Evolutionary conservation across 92 coral and sea anemone genomes (phyloP), one percentile per base, ranked within the genome.

Genomic region (Hydrozoanthus gracilis): DNA sequence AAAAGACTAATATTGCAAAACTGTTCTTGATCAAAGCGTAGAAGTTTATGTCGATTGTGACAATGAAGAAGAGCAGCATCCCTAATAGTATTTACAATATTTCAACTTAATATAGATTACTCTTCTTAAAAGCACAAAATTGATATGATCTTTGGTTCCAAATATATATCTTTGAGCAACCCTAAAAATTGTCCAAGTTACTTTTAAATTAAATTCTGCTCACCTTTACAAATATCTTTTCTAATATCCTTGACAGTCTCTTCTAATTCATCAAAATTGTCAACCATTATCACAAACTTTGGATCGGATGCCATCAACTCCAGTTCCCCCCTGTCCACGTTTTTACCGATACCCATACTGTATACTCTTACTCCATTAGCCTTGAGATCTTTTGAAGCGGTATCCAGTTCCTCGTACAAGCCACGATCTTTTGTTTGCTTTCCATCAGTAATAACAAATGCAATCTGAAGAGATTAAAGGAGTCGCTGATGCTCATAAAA

Each of bases 211-310:
- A 27, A 27, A 3, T 3, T 5, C 46, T 45, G 48, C 73, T 20
- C 17, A 46, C 84, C 84, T 79, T 79, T 64, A 27, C 84, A 79
- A 9, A 79, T 14, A 45, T 62, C 84, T 64, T 72, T 79, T 79
- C 48, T 79, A 3, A 79, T 79, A 64, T 65, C 84, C 15, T 79
- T 45, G 73, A 64, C 73, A 48, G 17, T 47, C n/a, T 79, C 84
- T 62, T 64, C 73, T 12, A 79, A 79, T 45, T 18, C 84, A 50
- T 61, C 72, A 27, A 79, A 79, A 13, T 47, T 56, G 4, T 65
- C 56, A 62, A 66, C 84, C 44, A 17, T 48, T 0, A 47, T 7
- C 9, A 79, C 84, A 79, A 79, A 79, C 5, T 18, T 60, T 64
- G 84, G 84, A 79, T 79, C 73, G 9, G 84, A 76, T 10, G 80